These are phyloP conservation scores for Ptychobarbus kaznakovi DNA, from an alignment of 2,797 vertebrate species.

Conservation along the genomic window DNA sequence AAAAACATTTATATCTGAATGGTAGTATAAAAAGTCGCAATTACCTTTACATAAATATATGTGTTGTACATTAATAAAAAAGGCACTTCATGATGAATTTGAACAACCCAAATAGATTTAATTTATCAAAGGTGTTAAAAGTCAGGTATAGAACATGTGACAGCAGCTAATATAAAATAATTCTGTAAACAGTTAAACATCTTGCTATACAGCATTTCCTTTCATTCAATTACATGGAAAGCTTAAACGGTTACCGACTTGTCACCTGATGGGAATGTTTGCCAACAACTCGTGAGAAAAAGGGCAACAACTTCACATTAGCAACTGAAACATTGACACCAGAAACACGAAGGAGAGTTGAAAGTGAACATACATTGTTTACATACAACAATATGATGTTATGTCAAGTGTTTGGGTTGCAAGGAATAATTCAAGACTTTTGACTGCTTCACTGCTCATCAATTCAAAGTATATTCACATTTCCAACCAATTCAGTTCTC, in stretches of 20 bases:
- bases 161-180: slow-evolving; percentile 4
- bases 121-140: slow-evolving; percentile 4
- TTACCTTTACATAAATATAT: no score
- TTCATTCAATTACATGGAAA: background rate
- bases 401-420: background rate
- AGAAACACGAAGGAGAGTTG: background rate
- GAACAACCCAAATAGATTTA: background rate
- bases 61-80: background rate
- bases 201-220: background rate
- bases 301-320: slow-evolving; percentile 12
- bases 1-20: background rate
- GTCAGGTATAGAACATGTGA: background rate
- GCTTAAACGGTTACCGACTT: background rate
- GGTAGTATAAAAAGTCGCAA: background rate
- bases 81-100: background rate
- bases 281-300: background rate
- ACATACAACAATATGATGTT: background rate
- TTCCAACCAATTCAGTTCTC: background rate
- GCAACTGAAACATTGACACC: slow-evolving; percentile 14
- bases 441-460: background rate
- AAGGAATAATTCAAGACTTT: background rate
- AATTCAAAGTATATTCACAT: slow-evolving; percentile 11
- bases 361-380: background rate
- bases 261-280: background rate
- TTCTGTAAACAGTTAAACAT: slow-evolving; percentile 38